These are phyloP conservation scores for Acleris cristana DNA, from an alignment of 2,888 invertebrate species.

Conservation along the genomic window DNA sequence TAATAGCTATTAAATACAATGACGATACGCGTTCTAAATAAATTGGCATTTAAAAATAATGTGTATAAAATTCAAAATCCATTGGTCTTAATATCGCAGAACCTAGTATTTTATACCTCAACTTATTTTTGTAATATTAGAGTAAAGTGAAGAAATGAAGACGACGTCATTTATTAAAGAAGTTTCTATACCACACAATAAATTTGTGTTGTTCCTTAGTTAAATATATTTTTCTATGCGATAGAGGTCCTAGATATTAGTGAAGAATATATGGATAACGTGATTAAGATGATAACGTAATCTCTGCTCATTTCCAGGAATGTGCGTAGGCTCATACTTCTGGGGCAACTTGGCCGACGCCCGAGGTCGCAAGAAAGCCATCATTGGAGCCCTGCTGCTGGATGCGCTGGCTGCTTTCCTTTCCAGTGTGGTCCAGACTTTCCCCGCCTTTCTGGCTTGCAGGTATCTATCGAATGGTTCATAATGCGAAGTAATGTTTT, in stretches of 20 bases:
- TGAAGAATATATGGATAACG: too few relatives aligned
- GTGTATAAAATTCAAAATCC: not conserved
- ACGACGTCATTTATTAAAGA: too few relatives aligned
- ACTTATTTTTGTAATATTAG: too few relatives aligned
- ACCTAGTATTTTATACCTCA: not conserved
- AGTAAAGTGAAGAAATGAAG: too few relatives aligned
- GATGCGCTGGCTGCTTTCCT: slow-evolving; percentile 84
- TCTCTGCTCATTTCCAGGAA: slow-evolving; percentile 68
- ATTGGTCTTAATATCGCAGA: not conserved
- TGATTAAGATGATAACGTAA: not conserved
- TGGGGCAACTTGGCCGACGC: slow-evolving; percentile 89
- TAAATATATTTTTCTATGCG: too few relatives aligned
- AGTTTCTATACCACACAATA: too few relatives aligned
- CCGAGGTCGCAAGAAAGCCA: slow-evolving; percentile 86
- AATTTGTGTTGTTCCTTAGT: too few relatives aligned
- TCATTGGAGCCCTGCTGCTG: slow-evolving; percentile 84
- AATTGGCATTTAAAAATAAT: too few relatives aligned
- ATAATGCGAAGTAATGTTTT: not conserved
- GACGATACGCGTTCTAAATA: too few relatives aligned
- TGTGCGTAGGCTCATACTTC: slow-evolving; percentile 87
- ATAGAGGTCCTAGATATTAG: too few relatives aligned
- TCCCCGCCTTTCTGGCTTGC: slow-evolving; percentile 84
- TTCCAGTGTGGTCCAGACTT: slow-evolving; percentile 83
- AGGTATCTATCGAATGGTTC: slow-evolving; percentile 60
- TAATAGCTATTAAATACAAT: too few relatives aligned